phyloP scores from a whole-genome alignment of 2,797 vertebrate species.

The Mus minutoides region DNA sequence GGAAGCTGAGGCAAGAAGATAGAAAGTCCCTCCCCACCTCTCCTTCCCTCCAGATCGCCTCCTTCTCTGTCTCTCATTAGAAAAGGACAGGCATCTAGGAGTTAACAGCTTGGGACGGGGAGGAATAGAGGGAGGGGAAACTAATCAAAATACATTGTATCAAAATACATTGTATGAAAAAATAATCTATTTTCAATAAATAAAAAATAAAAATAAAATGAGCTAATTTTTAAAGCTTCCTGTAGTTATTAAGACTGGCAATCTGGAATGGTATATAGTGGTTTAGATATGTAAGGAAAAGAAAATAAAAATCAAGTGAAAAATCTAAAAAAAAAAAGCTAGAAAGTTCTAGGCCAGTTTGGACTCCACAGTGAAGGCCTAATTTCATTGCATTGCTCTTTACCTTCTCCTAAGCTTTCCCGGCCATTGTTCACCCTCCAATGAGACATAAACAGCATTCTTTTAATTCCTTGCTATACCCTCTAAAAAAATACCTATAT shows the following conservation, averaged over 20 bases:
- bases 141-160: background rate
- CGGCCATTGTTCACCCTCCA: background rate
- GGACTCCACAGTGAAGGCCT: background rate
- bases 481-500: slow-evolving; percentile 39
- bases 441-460: background rate
- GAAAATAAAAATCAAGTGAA: background rate
- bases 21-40: too few species aligned
- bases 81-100: background rate
- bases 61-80: background rate
- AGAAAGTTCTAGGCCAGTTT: background rate
- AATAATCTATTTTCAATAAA: background rate
- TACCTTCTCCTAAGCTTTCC: background rate
- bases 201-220: background rate
- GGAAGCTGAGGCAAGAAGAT: background rate
- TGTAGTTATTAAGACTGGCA: background rate
- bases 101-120: background rate
- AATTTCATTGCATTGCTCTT: background rate
- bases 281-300: background rate
- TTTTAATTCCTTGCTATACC: background rate
- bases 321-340: background rate
- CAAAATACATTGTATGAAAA: background rate
- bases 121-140: background rate
- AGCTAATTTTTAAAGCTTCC: background rate
- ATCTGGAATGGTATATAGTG: background rate
- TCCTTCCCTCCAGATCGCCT: background rate